These are phyloP conservation scores for Anguilla pacifica DNA, from an alignment of 2,797 vertebrate genomes.

Conservation along the genomic window DNA sequence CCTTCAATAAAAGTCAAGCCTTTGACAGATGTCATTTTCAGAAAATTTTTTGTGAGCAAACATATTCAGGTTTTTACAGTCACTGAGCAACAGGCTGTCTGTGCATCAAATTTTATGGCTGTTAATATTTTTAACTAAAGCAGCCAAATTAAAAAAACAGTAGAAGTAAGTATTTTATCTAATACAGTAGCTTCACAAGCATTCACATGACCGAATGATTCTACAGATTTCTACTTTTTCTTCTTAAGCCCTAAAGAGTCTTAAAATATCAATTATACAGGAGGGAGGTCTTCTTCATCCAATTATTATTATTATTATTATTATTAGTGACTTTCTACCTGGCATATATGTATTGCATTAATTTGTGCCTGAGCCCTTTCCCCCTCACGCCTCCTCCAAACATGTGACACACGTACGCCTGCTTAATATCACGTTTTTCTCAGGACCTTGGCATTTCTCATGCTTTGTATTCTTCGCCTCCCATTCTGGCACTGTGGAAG, in stretches of 20 bases:
- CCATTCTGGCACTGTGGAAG: slow-evolving; percentile 45
- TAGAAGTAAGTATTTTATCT: neutral
- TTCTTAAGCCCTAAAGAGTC: neutral
- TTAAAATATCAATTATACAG: neutral
- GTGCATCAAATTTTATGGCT: neutral
- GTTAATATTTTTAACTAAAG: neutral
- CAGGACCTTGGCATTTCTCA: slow-evolving; percentile 51
- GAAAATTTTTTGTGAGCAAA: neutral
- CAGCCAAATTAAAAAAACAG: neutral
- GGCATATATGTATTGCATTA: neutral
- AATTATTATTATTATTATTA: neutral
- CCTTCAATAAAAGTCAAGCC: neutral
- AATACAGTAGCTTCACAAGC: neutral
- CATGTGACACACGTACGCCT: slow-evolving; percentile 18
- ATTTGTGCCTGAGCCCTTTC: neutral
- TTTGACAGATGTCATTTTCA: neutral
- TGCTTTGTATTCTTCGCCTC: slow-evolving; percentile 20
- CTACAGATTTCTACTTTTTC: neutral
- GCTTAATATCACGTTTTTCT: slow-evolving; percentile 48
- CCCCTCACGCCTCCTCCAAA: neutral
- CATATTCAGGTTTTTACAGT: neutral
- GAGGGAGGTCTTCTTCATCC: neutral
- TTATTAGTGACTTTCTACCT: neutral
- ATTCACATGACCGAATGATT: neutral
- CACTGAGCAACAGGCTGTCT: neutral